A percentile compares a stretch with the other conserved stretches of the same genome.
phyloP scores from a whole-genome alignment of 2,888 invertebrate species.

The Marronus borbonicus region DNA sequence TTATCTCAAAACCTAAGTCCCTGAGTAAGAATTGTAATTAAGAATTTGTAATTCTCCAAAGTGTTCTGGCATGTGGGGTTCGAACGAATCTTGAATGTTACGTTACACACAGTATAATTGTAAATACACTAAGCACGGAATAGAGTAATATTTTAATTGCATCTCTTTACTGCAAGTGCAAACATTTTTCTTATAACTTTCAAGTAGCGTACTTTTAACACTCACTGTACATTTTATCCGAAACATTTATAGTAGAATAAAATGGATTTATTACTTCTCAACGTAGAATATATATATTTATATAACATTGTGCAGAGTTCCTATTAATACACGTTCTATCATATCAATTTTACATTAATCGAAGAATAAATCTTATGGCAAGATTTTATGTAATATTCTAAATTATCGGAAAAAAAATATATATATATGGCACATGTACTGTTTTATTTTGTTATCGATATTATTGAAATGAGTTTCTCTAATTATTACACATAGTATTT shows the following conservation, averaged over 20 bases:
- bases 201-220: not conserved
- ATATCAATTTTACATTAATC: conserved; percentile 33
- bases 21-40: too few relatives aligned
- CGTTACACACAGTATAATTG: too few relatives aligned
- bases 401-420: conserved; percentile 51
- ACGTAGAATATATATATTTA: conserved; percentile 35
- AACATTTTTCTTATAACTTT: too few relatives aligned
- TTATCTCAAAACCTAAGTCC: too few relatives aligned
- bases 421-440: conserved; percentile 55
- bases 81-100: too few relatives aligned
- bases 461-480: not conserved
- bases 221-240: conserved; percentile 50
- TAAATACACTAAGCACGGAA: too few relatives aligned
- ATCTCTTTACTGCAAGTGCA: too few relatives aligned
- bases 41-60: too few relatives aligned
- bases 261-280: conserved; percentile 48
- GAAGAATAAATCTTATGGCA: conserved; percentile 54
- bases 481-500: not conserved
- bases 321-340: conserved; percentile 28
- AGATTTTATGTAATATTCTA: conserved; percentile 51
- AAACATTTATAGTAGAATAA: conserved; percentile 42
- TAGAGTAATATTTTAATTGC: too few relatives aligned
- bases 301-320: conserved; percentile 41
- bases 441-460: conserved; percentile 33
- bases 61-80: too few relatives aligned